A percentile compares a stretch with the other conserved stretches of the same genome.
Evolutionary conservation across 2,113 vertebrate genomes (phyloP).

Genomic region (Thunnus maccoyii): DNA sequence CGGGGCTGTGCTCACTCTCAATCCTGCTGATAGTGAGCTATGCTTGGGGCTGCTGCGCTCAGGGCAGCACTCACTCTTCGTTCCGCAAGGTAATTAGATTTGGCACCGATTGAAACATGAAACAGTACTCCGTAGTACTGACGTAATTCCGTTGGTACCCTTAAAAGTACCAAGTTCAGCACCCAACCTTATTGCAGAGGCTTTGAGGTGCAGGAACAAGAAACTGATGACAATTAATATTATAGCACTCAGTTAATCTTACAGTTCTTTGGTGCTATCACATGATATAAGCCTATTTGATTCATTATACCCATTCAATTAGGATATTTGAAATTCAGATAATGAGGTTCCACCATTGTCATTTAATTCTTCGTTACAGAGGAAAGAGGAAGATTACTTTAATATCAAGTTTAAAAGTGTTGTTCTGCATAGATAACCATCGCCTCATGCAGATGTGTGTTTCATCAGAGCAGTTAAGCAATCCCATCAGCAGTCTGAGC

Average conservation of each 20-base stretch:
- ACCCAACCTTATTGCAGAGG: background rate
- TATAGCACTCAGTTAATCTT: background rate
- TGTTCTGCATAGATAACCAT: background rate
- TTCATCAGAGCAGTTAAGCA: background rate
- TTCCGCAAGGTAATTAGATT: no score
- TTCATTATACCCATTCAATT: slow-evolving; percentile 41
- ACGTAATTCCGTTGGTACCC: no score
- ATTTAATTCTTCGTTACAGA: slow-evolving; percentile 33
- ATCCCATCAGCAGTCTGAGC: background rate
- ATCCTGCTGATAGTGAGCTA: no score
- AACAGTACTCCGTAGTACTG: no score
- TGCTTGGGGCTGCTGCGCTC: no score
- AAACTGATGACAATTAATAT: slow-evolving; percentile 7
- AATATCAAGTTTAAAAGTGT: background rate
- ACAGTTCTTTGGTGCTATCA: background rate
- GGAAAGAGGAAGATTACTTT: background rate
- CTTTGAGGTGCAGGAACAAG: background rate
- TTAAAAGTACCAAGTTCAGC: no score
- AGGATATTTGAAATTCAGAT: slow-evolving; percentile 29
- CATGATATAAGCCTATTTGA: slow-evolving; percentile 32
- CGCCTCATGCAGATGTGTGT: background rate
- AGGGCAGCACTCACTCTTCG: no score
- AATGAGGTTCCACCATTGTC: slow-evolving; percentile 42
- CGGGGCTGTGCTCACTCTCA: no score
- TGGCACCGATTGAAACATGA: no score